Evolutionary conservation across 92 coral and sea anemone genomes (phyloP).

Genomic region (Actinostola sp.): DNA sequence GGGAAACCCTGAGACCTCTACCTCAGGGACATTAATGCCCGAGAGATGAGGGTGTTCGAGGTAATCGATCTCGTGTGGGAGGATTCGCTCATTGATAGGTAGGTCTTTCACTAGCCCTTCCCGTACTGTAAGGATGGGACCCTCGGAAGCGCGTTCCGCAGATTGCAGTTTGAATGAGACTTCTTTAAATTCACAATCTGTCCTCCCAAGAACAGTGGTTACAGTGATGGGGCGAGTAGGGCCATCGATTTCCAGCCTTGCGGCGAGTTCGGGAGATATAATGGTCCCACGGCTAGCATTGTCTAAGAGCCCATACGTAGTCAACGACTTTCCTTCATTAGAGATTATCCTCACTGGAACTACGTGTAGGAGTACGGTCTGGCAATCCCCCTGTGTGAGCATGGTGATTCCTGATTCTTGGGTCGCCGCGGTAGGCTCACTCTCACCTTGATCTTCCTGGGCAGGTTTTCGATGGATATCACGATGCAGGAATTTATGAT

Average conservation of each 20-base stretch:
- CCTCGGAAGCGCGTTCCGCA: neutral
- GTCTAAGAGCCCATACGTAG: conserved; percentile 50
- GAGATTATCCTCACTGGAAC: conserved; percentile 39
- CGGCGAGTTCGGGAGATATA: conserved; percentile 23
- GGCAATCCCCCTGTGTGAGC: neutral
- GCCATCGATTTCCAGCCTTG: conserved; percentile 26
- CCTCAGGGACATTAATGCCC: conserved; percentile 37
- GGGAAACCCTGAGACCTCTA: conserved; percentile 30
- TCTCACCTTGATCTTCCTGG: neutral
- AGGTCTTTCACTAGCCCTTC: conserved; percentile 33
- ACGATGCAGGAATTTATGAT: conserved; percentile 21
- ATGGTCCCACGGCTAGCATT: conserved; percentile 52
- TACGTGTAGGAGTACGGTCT: conserved; percentile 37
- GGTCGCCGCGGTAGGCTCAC: conserved; percentile 2
- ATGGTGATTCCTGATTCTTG: neutral
- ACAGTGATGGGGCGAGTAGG: conserved; percentile 36
- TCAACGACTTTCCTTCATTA: conserved; percentile 25
- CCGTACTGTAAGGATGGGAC: conserved; percentile 26
- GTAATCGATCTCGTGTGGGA: conserved; percentile 50
- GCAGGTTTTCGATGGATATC: conserved; percentile 6
- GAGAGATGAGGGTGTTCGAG: conserved; percentile 35
- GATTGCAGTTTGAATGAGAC: conserved; percentile 28
- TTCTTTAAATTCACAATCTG: conserved; percentile 32
- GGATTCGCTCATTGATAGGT: conserved; percentile 35
- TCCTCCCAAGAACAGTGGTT: conserved; percentile 46